Evolutionary conservation across 2,888 invertebrate genomes (phyloP).

Genomic region (Cerceris rybyensis): DNA sequence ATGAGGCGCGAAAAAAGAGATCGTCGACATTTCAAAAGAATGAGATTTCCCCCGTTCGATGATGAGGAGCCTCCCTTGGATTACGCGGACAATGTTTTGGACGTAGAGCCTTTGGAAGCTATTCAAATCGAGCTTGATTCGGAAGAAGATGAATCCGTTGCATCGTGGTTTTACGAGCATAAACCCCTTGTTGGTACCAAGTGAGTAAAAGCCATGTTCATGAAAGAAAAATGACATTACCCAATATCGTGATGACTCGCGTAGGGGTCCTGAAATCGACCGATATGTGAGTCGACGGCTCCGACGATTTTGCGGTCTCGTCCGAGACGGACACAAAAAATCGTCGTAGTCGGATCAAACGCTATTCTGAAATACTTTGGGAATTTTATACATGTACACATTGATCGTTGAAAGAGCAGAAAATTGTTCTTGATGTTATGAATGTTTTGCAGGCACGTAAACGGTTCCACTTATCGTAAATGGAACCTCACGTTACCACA

Average conservation of each 20-base stretch:
- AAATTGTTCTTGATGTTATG: neutral
- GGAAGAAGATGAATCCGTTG: conserved; percentile 95
- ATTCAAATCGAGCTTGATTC: conserved; percentile 98
- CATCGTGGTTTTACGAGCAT: conserved; percentile 99
- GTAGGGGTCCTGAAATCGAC: conserved; percentile 82
- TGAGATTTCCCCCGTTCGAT: conserved; percentile 99
- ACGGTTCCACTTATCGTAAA: conserved; percentile 97
- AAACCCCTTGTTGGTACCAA: conserved; percentile 96
- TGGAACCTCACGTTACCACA: conserved; percentile 98
- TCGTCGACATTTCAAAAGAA: conserved; percentile 98
- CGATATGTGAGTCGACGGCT: conserved; percentile 77
- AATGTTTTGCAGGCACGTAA: conserved; percentile 87
- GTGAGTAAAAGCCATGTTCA: conserved; percentile 81
- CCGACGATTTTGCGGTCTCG: conserved; percentile 66
- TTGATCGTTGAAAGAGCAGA: neutral
- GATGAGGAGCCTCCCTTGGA: conserved; percentile 99
- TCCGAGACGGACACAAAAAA: conserved; percentile 71
- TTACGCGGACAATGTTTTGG: conserved; percentile 99
- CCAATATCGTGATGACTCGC: conserved; percentile 77
- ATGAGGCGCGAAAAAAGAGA: conserved; percentile 99
- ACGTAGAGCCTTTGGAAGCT: conserved; percentile 99
- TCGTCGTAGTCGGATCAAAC: conserved; percentile 67
- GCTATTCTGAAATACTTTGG: conserved; percentile 62
- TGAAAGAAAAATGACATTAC: neutral
- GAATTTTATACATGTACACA: conserved; percentile 10